phyloP scores from a whole-genome alignment of 2,888 invertebrate genomes.

The Andrena fulva region DNA sequence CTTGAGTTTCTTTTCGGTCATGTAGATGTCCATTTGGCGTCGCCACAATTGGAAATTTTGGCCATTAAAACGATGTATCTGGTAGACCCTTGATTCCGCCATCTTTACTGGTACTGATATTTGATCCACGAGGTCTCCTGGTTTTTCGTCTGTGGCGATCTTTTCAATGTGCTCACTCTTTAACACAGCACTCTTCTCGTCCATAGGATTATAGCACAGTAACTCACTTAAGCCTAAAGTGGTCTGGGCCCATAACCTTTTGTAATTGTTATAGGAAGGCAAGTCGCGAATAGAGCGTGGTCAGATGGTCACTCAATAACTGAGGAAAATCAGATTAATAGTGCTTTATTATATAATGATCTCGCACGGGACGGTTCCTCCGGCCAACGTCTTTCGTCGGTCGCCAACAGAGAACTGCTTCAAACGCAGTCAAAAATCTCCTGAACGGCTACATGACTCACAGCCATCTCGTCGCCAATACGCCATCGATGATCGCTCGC shows the following conservation, averaged over 20 bases:
- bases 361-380: too few relatives aligned
- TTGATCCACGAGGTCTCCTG: background rate
- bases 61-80: conserved; percentile 1
- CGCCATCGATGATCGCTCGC: too few relatives aligned
- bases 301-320: too few relatives aligned
- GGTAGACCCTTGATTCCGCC: conserved; percentile 2
- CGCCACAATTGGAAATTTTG: conserved; percentile 7
- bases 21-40: conserved; percentile 6
- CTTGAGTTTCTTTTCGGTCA: background rate
- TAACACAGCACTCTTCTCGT: background rate
- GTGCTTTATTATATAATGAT: too few relatives aligned
- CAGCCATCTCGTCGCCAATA: too few relatives aligned
- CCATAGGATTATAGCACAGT: background rate
- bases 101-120: background rate
- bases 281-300: too few relatives aligned
- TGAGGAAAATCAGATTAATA: too few relatives aligned
- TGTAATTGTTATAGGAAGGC: background rate
- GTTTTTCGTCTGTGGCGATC: background rate
- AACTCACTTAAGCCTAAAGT: background rate
- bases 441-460: too few relatives aligned
- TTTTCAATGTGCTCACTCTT: background rate
- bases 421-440: too few relatives aligned
- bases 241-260: background rate
- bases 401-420: too few relatives aligned
- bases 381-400: too few relatives aligned